These are phyloP conservation scores for Patella caerulea DNA, from an alignment of 2,888 invertebrate species.

Conservation along the genomic window DNA sequence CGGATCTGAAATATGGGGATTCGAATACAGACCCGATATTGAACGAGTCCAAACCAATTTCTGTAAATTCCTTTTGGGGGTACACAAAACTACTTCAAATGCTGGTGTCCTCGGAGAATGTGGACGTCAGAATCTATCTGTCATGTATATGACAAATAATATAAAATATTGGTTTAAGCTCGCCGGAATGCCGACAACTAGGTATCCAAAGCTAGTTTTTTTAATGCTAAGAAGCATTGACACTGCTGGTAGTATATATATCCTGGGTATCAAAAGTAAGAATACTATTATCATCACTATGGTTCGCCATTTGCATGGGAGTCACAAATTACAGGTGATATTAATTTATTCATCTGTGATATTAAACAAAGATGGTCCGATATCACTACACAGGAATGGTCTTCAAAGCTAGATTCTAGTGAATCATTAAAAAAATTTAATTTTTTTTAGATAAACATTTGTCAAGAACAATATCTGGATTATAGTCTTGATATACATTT, in stretches of 20 bases:
- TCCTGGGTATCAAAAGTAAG: not conserved
- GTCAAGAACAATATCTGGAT: no score
- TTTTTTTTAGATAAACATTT: not conserved
- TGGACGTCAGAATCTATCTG: not conserved
- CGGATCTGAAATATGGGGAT: constrained; percentile 8
- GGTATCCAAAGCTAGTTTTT: not conserved
- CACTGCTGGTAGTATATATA: not conserved
- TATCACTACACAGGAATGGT: not conserved
- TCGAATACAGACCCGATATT: not conserved
- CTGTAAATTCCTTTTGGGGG: not conserved
- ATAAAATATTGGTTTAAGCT: not conserved
- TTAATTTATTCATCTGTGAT: not conserved
- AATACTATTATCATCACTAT: not conserved
- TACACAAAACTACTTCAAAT: not conserved
- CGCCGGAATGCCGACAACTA: not conserved
- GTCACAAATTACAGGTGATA: not conserved
- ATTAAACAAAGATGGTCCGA: not conserved
- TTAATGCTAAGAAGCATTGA: not conserved
- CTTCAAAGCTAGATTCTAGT: not conserved
- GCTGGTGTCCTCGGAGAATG: constrained; percentile 12
- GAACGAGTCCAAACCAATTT: constrained; percentile 2
- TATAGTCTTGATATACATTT: no score
- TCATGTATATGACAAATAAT: not conserved
- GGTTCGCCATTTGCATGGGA: not conserved
- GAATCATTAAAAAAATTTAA: not conserved